phyloP scores from a whole-genome alignment of 2,113 vertebrate species.

The Lamprotornis superbus region DNA sequence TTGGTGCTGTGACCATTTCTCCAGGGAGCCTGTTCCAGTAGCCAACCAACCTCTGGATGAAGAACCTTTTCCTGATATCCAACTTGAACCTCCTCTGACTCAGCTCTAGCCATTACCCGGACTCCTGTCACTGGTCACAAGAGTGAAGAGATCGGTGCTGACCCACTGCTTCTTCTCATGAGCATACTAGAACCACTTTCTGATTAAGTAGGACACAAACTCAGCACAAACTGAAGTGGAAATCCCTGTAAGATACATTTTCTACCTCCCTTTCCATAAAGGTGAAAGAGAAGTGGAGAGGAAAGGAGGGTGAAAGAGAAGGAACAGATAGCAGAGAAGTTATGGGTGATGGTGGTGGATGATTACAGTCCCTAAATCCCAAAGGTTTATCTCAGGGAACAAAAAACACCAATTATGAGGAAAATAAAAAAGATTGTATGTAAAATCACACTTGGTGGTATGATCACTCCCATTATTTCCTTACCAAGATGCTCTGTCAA shows the following conservation, averaged over 20 bases:
- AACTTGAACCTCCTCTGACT: neutral
- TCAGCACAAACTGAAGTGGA: neutral
- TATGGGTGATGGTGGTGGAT: neutral
- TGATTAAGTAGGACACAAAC: neutral
- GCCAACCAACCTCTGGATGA: neutral
- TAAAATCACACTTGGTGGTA: neutral
- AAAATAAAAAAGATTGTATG: neutral
- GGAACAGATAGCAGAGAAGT: neutral
- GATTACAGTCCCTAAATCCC: neutral
- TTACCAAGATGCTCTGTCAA: fast-evolving
- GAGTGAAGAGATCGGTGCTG: neutral
- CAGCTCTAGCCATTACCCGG: neutral
- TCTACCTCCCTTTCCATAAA: neutral
- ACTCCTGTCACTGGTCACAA: neutral
- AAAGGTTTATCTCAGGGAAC: neutral
- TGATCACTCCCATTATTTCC: neutral
- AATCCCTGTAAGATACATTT: neutral
- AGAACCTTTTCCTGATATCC: neutral
- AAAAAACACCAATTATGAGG: neutral
- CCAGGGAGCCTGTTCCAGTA: neutral
- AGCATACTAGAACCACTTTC: neutral
- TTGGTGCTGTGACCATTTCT: neutral
- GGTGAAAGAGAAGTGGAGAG: neutral
- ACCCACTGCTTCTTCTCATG: neutral
- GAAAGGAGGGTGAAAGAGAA: neutral